phyloP scores from a whole-genome alignment of 2,113 vertebrate species.

The Eubucco bourcierii region DNA sequence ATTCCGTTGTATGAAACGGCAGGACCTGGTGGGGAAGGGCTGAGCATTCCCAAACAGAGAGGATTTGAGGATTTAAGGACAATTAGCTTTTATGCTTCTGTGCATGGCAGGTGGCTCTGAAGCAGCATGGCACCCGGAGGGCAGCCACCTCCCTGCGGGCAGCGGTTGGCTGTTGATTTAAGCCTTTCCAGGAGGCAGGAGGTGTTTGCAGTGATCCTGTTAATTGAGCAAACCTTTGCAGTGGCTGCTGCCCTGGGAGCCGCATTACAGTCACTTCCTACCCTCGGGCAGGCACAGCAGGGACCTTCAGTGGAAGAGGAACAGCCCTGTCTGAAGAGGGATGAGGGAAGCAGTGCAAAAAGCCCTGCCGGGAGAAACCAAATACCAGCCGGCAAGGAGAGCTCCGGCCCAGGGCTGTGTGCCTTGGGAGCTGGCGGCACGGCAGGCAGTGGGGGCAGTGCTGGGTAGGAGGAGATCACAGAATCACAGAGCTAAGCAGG shows the following conservation, averaged over 20 bases:
- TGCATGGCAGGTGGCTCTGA: background rate
- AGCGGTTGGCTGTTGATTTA: background rate
- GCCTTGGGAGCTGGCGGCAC: background rate
- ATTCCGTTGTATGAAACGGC: background rate
- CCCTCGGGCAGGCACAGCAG: background rate
- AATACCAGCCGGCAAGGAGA: rapidly evolving
- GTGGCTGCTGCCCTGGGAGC: background rate
- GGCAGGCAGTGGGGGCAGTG: rapidly evolving
- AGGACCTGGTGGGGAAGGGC: background rate
- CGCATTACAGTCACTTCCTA: rapidly evolving
- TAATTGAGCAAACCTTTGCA: background rate
- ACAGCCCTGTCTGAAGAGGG: background rate
- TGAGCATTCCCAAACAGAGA: background rate
- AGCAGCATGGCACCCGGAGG: background rate
- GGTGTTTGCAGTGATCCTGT: background rate
- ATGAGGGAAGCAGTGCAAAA: background rate
- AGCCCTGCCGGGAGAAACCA: rapidly evolving
- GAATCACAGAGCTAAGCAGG: no score
- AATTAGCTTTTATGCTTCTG: background rate
- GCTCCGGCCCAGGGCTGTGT: background rate
- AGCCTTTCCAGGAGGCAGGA: background rate
- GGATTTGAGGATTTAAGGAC: background rate
- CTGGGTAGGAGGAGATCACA: no score
- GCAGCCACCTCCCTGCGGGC: background rate
- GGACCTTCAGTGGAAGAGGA: background rate